Percentiles rank a stretch among this genome's conserved stretches.
phyloP scores from a whole-genome alignment of 2,797 vertebrate species.

The Eulemur mongoz region DNA sequence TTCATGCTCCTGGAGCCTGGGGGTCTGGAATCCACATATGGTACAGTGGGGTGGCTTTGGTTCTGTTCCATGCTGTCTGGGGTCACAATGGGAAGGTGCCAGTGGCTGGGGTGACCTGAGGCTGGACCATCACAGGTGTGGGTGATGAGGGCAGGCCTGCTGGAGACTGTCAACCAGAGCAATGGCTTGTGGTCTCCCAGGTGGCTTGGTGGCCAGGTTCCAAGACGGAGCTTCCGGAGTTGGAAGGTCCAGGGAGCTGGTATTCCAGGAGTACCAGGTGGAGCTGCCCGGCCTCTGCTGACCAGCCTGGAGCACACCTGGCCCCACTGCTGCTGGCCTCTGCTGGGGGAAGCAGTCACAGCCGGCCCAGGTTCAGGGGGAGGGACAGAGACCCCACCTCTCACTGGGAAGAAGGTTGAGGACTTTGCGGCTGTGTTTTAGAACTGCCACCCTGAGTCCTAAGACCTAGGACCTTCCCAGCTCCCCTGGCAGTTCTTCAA shows the following conservation, averaged over 20 bases:
- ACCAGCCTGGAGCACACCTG: neutral
- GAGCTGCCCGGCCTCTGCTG: neutral
- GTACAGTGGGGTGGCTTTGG: neutral
- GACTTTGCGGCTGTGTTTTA: no score
- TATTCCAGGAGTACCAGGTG: rapidly evolving
- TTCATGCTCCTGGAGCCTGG: rapidly evolving
- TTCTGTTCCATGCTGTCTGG: neutral
- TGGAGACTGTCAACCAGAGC: rapidly evolving
- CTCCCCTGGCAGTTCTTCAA: neutral
- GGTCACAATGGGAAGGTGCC: neutral
- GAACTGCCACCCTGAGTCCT: no score
- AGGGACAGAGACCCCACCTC: neutral
- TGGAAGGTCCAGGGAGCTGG: neutral
- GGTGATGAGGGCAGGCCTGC: neutral
- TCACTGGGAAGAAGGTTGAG: neutral
- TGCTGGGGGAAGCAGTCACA: neutral
- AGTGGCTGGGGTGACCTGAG: rapidly evolving
- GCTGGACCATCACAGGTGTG: neutral
- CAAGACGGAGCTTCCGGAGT: rapidly evolving
- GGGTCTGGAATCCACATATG: rapidly evolving
- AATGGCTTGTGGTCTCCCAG: rapidly evolving
- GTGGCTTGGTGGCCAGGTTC: neutral
- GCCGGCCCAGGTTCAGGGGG: no score
- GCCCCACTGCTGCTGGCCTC: rapidly evolving
- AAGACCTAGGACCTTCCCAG: neutral